Evolutionary conservation across 2,888 invertebrate species (phyloP).

Genomic region (Leptopilina drosophilae): DNA sequence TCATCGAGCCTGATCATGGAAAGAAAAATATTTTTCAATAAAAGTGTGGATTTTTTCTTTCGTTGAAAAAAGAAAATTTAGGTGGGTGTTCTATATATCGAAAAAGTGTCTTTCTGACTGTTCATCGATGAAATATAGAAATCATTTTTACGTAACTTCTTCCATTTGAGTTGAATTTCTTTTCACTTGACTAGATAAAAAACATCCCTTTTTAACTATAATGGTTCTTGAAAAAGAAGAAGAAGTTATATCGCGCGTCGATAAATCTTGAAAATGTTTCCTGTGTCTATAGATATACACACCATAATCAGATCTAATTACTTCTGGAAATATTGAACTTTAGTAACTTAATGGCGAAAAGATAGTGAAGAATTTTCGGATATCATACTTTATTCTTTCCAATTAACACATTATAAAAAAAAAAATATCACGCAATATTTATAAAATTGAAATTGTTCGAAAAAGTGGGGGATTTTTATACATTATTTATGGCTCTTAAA

Average conservation of each 20-base stretch:
- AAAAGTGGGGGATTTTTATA: neutral
- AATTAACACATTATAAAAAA: no score
- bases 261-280: slow-evolving; percentile 4
- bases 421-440: neutral
- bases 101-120: slow-evolving; percentile 4
- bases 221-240: slow-evolving; percentile 5
- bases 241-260: slow-evolving; percentile 8
- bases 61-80: neutral
- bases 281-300: neutral
- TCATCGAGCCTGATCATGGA: no score
- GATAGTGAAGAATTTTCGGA: neutral
- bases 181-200: slow-evolving; percentile 25
- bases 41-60: neutral
- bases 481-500: slow-evolving; percentile 9
- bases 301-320: neutral
- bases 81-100: neutral
- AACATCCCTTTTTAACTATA: slow-evolving; percentile 10
- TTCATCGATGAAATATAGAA: neutral
- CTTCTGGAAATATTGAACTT: neutral
- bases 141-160: slow-evolving; percentile 23
- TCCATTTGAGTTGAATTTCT: slow-evolving; percentile 27
- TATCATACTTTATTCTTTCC: no score
- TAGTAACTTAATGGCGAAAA: neutral
- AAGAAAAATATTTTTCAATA: no score
- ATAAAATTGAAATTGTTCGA: neutral